Evolutionary conservation across 1,140 invertebrate genomes (phyloP).

Genomic region (Euura saliciscinereae): DNA sequence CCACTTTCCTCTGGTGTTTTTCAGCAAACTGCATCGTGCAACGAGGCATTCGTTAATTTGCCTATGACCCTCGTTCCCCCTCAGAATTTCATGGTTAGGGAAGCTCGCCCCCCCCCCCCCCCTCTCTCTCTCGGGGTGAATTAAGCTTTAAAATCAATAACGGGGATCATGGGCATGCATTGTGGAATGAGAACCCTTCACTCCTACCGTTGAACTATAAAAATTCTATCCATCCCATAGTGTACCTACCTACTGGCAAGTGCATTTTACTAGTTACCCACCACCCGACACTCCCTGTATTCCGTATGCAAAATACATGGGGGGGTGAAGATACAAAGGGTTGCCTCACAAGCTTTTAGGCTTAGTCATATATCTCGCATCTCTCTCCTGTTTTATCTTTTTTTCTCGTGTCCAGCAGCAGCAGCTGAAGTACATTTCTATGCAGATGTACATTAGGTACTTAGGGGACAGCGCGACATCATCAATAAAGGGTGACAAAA

Average conservation of each 20-base stretch:
- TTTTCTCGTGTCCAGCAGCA: background rate
- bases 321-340: constrained; percentile 4
- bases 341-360: background rate
- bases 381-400: background rate
- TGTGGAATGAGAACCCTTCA: background rate
- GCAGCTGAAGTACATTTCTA: background rate
- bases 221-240: background rate
- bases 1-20: background rate
- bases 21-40: background rate
- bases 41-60: background rate
- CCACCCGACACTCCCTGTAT: background rate
- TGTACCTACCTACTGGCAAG: background rate
- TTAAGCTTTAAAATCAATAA: background rate
- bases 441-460: too few relatives aligned
- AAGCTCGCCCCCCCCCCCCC: background rate
- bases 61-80: background rate
- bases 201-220: background rate
- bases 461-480: too few relatives aligned
- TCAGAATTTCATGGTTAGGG: background rate
- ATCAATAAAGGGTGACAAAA: too few relatives aligned
- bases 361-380: background rate
- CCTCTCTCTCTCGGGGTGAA: background rate
- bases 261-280: background rate
- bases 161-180: background rate
- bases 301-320: background rate